A percentile compares a stretch with the other conserved stretches of the same genome.
These are phyloP conservation scores for Drosophila bocki DNA, from an alignment of 1,140 invertebrate species.

Conservation along the genomic window DNA sequence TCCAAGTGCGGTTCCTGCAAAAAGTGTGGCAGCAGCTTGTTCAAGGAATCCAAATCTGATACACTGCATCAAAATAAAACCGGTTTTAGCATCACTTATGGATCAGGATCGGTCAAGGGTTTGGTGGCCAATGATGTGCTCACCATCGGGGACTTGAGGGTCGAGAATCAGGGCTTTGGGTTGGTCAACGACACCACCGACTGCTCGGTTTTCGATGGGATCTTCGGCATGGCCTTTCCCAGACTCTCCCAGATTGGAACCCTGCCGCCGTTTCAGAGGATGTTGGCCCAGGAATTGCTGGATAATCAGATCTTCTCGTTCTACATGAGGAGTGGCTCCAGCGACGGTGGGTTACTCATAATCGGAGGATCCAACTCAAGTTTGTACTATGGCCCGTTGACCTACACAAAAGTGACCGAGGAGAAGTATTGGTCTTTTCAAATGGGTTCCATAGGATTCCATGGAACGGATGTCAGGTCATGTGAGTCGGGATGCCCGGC, in stretches of 20 bases:
- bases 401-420: conserved; percentile 49
- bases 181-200: conserved; percentile 30
- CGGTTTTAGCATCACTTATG: conserved; percentile 27
- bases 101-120: conserved; percentile 22
- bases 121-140: conserved; percentile 16
- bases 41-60: conserved; percentile 86
- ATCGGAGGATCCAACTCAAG: conserved; percentile 51
- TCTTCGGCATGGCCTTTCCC: conserved; percentile 95
- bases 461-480: neutral
- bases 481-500: conserved; percentile 86
- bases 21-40: conserved; percentile 97
- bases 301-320: conserved; percentile 95
- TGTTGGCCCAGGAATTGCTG: conserved; percentile 94
- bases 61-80: neutral
- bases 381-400: conserved; percentile 39
- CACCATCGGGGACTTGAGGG: conserved; percentile 2
- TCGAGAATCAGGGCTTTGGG: conserved; percentile 21
- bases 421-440: conserved; percentile 61
- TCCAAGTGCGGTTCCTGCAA: conserved; percentile 87
- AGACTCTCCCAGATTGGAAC: conserved; percentile 95
- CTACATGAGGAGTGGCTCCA: conserved; percentile 91
- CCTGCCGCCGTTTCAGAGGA: conserved; percentile 96
- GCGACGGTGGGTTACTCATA: conserved; percentile 50
- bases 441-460: conserved; percentile 33
- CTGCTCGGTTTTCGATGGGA: conserved; percentile 96